phyloP scores from a whole-genome alignment of 2,888 invertebrate genomes.

The Caenorhabditis sp. region DNA sequence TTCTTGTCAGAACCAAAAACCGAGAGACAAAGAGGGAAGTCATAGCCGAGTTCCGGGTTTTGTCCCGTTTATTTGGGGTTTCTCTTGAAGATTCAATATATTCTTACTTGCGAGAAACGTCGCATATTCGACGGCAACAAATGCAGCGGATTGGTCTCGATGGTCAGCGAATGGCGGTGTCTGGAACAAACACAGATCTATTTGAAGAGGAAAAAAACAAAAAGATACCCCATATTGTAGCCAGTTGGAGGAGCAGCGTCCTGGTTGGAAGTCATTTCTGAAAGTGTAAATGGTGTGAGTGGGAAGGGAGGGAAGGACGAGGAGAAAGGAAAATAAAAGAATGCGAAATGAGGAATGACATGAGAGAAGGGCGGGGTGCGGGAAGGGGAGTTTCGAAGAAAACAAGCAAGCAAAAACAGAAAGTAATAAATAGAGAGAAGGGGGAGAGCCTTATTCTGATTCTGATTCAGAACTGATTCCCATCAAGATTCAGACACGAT shows the following conservation, averaged over 20 bases:
- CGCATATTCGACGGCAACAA: slow-evolving; percentile 77
- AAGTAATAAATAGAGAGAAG: slow-evolving; percentile 1
- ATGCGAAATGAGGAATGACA: slow-evolving; percentile 12
- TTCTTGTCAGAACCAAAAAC: not conserved
- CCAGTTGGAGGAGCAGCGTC: slow-evolving; percentile 35
- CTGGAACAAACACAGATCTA: slow-evolving; percentile 65
- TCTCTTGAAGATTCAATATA: not conserved
- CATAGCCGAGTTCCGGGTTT: not conserved
- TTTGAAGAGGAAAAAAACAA: too few species aligned
- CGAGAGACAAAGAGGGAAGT: too few species aligned
- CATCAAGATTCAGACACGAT: slow-evolving; percentile 12
- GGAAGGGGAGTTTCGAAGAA: not conserved
- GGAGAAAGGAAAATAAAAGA: slow-evolving; percentile 15
- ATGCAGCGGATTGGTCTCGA: slow-evolving; percentile 78
- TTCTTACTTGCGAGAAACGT: slow-evolving; percentile 63
- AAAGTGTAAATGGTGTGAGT: slow-evolving; percentile 7
- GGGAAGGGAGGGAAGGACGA: slow-evolving; percentile 4
- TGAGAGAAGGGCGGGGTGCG: not conserved
- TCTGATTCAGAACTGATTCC: not conserved
- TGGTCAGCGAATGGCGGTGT: slow-evolving; percentile 77
- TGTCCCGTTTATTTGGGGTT: too few species aligned
- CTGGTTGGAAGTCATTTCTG: slow-evolving; percentile 55
- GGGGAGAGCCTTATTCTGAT: not conserved
- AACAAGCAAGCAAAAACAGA: slow-evolving; percentile 1
- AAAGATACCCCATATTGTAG: slow-evolving; percentile 55